Evolutionary conservation across 1,140 invertebrate genomes (phyloP), one percentile per base, ranked within the genome.

Genomic region (Lutraria rhynchaena): DNA sequence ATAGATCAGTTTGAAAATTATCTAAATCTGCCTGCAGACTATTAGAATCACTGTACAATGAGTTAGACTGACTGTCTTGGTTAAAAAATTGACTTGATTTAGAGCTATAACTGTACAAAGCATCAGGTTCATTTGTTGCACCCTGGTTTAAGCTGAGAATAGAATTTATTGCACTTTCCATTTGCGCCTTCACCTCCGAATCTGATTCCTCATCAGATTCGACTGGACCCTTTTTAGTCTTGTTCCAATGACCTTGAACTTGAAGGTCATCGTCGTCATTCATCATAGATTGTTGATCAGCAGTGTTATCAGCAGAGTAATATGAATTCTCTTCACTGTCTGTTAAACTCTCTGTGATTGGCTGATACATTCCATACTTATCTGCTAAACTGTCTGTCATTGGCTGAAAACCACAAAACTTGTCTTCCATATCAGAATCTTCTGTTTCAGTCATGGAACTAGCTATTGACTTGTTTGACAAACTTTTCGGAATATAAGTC

Each of bases 101-200:
- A 5, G 5, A 5, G 49, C 46, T 63, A 22, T 31, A 76, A 15
- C 33, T 44, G 44, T 67, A 69, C 27, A 58, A 65, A 69, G 33
- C 33, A 9, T 44, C 53, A 3, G 37, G 35, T 7, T 75, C 65
- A 46, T 81, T 70, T 7, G 69, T 57, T 44, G 31, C 69, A 46
- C 74, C 82, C 35, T 83, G 69, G 65, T 78, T 87, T 22, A 87
- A 73, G 80, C 85, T 84, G 22, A 90, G 78, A 73, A 90, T 89
- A 41, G 88, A 89, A 55, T 89, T 86, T 81, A 90, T 89, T 84
- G 89, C 89, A 85, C 84, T 87, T 78, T 89, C 86, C 85, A 89
- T 86, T 70, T 89, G 86, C 44, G 84, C 83, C 63, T 87, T 90
- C 11, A 88, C 75, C 63, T 83, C 82, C 7, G 77, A 85, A 49